Conservation (phyloP, 2,113 vertebrate genomes). For the Martes martes region DNA sequence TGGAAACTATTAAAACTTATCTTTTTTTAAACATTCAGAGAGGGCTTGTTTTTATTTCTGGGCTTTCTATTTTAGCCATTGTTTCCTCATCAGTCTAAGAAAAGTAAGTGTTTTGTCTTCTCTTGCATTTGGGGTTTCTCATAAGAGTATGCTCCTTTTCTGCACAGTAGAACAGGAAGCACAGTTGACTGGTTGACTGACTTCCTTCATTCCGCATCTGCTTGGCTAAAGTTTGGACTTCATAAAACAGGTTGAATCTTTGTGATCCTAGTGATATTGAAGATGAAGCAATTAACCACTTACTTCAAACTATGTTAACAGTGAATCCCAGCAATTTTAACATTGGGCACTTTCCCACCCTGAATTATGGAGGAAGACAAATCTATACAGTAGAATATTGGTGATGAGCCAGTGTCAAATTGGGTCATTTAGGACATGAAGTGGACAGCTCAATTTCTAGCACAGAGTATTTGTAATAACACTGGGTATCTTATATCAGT, state of each 20-base stretch:
- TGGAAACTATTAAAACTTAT: not conserved
- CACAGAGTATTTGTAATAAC: not conserved
- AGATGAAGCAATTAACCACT: constrained; percentile 42
- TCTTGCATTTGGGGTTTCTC: not conserved
- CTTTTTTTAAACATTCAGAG: not conserved
- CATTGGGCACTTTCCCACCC: not conserved
- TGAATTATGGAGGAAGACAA: constrained; percentile 46
- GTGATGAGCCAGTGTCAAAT: not conserved
- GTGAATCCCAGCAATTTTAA: constrained; percentile 34
- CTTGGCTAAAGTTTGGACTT: constrained; percentile 41
- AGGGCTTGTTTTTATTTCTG: not conserved
- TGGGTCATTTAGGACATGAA: constrained; percentile 15
- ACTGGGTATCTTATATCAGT: not conserved
- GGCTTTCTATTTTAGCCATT: not conserved
- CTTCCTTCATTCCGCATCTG: not conserved
- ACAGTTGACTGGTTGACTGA: not conserved
- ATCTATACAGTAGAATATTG: constrained; percentile 20
- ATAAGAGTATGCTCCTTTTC: not conserved
- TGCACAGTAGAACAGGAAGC: not conserved
- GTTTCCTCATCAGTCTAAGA: not conserved
- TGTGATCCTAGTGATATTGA: constrained; percentile 1
- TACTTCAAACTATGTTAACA: constrained; percentile 51
- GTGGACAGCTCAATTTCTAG: not conserved
- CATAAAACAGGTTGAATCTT: not conserved
- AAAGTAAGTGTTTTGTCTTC: not conserved